Conservation (phyloP, 2,888 invertebrate genomes). For the Dioctria linearis region DNA sequence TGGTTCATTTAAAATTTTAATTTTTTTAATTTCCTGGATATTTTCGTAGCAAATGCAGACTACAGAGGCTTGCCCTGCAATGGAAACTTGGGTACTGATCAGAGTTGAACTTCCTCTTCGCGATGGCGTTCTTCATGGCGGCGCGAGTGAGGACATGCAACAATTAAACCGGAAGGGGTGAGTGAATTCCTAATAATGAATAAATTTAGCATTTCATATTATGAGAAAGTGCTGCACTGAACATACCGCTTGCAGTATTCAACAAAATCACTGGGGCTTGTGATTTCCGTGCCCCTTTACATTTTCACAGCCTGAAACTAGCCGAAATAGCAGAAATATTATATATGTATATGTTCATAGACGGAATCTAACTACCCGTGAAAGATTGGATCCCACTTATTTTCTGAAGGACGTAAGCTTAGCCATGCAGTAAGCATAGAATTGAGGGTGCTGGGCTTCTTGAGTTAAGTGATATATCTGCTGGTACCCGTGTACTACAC, state of each 20-base stretch:
- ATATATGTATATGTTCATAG: not conserved
- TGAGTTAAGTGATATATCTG: conserved; percentile 39
- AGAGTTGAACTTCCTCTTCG: too few species aligned
- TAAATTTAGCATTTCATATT: conserved; percentile 40
- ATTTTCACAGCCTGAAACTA: conserved; percentile 22
- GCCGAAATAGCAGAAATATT: not conserved
- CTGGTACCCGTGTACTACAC: conserved; percentile 36
- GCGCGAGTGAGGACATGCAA: not conserved
- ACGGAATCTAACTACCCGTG: conserved; percentile 24
- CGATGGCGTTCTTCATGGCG: too few species aligned
- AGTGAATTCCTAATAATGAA: conserved; percentile 47
- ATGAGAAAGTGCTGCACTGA: conserved; percentile 31
- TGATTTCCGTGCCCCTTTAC: conserved; percentile 28
- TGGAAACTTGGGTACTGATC: too few species aligned
- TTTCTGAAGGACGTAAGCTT: conserved; percentile 22
- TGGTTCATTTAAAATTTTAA: conserved; percentile 34
- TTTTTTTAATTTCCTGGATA: not conserved
- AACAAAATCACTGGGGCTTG: conserved; percentile 43
- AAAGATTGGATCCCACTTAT: conserved; percentile 34
- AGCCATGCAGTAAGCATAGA: not conserved
- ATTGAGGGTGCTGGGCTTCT: conserved; percentile 20
- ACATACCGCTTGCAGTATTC: not conserved
- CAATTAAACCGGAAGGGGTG: conserved; percentile 46
- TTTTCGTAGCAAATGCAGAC: too few species aligned
- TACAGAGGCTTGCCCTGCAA: too few species aligned